Conservation (phyloP, 2,113 vertebrate species). For the Paradoxurus hermaphroditus region DNA sequence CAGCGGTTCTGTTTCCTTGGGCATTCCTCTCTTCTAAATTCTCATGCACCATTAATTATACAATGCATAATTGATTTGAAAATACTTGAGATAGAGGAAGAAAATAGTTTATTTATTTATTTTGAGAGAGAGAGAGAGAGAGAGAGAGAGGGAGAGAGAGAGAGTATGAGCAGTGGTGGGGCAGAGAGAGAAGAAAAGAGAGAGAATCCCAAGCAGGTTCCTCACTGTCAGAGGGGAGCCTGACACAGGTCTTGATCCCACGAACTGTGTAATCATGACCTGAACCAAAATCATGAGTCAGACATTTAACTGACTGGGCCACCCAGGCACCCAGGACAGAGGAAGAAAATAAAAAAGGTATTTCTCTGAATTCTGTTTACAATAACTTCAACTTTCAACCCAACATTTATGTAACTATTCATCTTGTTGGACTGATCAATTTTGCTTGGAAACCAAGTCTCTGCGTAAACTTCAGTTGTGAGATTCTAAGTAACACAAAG, state of each 20-base stretch:
- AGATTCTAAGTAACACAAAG: not conserved
- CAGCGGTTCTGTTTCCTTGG: not conserved
- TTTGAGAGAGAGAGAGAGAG: too few species aligned
- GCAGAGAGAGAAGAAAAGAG: too few species aligned
- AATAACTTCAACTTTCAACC: not conserved
- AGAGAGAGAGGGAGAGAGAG: too few species aligned
- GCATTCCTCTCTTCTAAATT: not conserved
- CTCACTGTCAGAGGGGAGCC: too few species aligned
- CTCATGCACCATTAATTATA: not conserved
- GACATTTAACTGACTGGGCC: too few species aligned
- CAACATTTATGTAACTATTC: not conserved
- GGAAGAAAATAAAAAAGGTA: not conserved
- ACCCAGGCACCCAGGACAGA: not conserved
- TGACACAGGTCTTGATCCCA: too few species aligned
- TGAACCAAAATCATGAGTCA: too few species aligned
- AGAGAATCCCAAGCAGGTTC: too few species aligned
- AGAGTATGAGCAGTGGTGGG: too few species aligned
- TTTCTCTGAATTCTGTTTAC: not conserved
- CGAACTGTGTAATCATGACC: too few species aligned
- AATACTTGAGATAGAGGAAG: not conserved
- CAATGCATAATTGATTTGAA: not conserved
- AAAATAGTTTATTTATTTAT: too few species aligned
- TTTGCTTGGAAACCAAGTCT: not conserved
- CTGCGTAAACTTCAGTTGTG: not conserved
- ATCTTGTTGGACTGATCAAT: not conserved